These are phyloP conservation scores for Thomomys bottae DNA, from an alignment of 2,113 vertebrate genomes.

Conservation along the genomic window DNA sequence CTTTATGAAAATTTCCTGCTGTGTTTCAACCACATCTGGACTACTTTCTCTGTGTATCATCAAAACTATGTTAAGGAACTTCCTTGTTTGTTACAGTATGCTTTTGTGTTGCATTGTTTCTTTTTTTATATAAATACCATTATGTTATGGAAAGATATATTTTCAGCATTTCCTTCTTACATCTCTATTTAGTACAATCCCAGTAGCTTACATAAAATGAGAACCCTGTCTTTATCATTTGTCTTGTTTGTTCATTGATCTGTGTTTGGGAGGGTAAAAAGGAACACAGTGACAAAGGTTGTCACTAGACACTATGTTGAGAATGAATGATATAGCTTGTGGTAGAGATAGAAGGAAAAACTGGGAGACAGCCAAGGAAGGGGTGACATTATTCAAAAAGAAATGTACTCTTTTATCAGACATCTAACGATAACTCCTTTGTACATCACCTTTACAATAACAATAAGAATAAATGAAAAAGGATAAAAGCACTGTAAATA, in stretches of 20 bases:
- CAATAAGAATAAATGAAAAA: too few species aligned
- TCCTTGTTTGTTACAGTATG: neutral
- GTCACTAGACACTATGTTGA: too few species aligned
- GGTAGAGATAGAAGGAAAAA: too few species aligned
- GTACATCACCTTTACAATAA: too few species aligned
- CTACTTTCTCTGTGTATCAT: neutral
- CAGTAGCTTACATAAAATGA: constrained; percentile 44
- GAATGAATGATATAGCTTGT: too few species aligned
- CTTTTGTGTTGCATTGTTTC: neutral
- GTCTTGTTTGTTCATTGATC: too few species aligned
- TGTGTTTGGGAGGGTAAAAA: too few species aligned
- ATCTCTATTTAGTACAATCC: neutral
- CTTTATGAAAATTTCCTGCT: constrained; percentile 32
- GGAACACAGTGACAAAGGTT: too few species aligned
- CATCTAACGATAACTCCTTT: too few species aligned
- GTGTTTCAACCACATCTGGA: neutral
- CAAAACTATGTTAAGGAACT: neutral
- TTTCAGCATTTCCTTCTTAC: constrained; percentile 29
- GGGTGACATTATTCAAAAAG: too few species aligned
- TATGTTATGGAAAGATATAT: neutral
- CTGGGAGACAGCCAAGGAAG: too few species aligned
- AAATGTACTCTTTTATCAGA: too few species aligned
- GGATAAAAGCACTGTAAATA: constrained; percentile 9
- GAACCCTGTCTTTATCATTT: neutral
- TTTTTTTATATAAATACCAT: constrained; percentile 11